Conservation (phyloP, 2,113 vertebrate genomes). For the Physeter macrocephalus region DNA sequence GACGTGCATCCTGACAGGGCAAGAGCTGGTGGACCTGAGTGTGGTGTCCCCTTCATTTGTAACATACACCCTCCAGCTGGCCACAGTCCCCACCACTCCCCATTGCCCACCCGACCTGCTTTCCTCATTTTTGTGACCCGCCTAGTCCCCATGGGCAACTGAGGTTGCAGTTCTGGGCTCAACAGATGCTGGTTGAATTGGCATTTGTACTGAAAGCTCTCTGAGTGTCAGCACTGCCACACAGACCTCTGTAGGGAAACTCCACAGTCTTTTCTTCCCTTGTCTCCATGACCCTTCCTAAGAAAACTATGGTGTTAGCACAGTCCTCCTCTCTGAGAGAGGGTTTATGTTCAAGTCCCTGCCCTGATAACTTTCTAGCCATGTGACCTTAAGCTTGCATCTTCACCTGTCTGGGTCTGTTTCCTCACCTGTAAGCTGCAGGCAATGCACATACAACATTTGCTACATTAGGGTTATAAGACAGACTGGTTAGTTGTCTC, state of each 20-base stretch:
- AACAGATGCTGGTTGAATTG: no score
- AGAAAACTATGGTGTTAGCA: neutral
- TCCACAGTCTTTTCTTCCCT: neutral
- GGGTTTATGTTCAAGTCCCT: neutral
- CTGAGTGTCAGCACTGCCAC: rapidly evolving
- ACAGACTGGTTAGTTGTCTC: neutral
- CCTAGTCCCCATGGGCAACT: neutral
- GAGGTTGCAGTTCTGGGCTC: neutral
- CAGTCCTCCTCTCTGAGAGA: neutral
- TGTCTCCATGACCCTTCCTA: neutral
- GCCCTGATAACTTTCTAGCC: neutral
- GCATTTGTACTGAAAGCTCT: rapidly evolving
- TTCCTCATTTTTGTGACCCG: neutral
- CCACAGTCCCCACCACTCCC: neutral
- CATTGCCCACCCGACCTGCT: no score
- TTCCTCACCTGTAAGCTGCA: neutral
- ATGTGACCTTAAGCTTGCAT: neutral
- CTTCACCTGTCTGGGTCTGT: neutral
- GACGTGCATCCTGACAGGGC: neutral
- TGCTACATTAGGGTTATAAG: neutral
- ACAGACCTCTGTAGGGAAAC: neutral
- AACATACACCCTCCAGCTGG: neutral
- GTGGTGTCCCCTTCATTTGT: neutral
- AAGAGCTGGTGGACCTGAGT: neutral
- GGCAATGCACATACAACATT: no score